These are phyloP conservation scores for Xiphorhynchus elegans DNA, from an alignment of 2,113 vertebrate species.

Conservation along the genomic window DNA sequence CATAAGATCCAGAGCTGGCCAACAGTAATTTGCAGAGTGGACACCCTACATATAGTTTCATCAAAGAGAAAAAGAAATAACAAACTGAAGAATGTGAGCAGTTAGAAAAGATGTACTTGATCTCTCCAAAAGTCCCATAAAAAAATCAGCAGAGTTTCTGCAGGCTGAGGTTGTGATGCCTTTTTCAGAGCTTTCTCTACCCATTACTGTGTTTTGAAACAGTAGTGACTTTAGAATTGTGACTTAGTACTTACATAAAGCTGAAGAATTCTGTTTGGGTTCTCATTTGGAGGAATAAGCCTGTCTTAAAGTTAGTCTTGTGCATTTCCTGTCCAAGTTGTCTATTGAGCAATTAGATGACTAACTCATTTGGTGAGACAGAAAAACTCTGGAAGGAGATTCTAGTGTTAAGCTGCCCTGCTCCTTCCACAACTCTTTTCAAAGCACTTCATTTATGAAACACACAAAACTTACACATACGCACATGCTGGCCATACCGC, in stretches of 20 bases:
- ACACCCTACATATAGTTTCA: neutral
- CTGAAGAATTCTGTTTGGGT: neutral
- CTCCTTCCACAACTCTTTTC: neutral
- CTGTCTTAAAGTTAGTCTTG: neutral
- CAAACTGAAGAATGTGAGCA: neutral
- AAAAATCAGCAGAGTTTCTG: neutral
- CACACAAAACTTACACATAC: neutral
- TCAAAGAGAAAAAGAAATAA: neutral
- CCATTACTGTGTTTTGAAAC: neutral
- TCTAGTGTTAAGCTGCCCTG: neutral
- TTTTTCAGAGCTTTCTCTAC: neutral
- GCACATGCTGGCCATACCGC: neutral
- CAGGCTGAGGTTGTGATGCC: neutral
- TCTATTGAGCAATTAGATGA: neutral
- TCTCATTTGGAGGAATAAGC: neutral
- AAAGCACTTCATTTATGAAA: neutral
- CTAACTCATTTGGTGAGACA: neutral
- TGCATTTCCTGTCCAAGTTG: neutral
- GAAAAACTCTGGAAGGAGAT: neutral
- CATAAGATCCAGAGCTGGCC: neutral
- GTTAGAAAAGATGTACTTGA: neutral
- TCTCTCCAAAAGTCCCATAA: neutral
- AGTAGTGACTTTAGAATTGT: neutral
- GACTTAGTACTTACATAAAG: neutral
- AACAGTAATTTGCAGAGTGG: neutral